Evolutionary conservation across 1,140 invertebrate genomes (phyloP).

Genomic region (Lepidurus arcticus): DNA sequence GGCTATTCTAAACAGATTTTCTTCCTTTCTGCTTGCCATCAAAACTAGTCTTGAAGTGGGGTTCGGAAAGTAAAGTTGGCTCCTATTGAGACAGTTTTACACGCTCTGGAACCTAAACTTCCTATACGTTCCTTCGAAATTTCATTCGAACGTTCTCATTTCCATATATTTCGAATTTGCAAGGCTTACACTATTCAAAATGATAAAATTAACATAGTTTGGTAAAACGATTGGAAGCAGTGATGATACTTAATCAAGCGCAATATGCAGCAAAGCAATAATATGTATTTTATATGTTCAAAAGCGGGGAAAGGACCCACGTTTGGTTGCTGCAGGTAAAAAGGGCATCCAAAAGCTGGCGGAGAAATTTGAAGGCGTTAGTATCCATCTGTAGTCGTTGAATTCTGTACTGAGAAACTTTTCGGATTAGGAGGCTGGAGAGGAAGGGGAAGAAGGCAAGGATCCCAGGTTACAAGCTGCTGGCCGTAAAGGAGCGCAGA

Average conservation of each 20-base stretch:
- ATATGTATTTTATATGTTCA: background rate
- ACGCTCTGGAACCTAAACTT: no score
- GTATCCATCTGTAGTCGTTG: background rate
- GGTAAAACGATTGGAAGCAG: background rate
- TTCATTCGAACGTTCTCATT: no score
- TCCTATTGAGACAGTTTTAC: background rate
- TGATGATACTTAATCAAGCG: no score
- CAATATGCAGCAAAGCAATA: background rate
- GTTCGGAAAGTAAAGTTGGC: conserved; percentile 5
- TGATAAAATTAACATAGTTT: background rate
- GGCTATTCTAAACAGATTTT: background rate
- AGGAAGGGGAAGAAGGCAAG: conserved; percentile 16
- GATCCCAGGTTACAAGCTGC: conserved; percentile 28
- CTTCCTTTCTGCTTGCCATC: background rate
- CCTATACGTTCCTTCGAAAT: no score
- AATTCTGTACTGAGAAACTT: background rate
- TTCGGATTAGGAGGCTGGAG: conserved; percentile 12
- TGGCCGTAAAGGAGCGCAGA: conserved; percentile 26
- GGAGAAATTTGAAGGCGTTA: conserved; percentile 29
- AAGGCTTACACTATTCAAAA: background rate
- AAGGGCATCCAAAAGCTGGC: conserved; percentile 28
- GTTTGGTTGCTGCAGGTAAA: conserved; percentile 26
- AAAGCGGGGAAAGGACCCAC: conserved; percentile 24
- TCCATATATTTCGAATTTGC: background rate
- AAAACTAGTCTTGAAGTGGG: background rate